Evolutionary conservation across 2,888 invertebrate species (phyloP).

Genomic region (Drosophila quinaria): DNA sequence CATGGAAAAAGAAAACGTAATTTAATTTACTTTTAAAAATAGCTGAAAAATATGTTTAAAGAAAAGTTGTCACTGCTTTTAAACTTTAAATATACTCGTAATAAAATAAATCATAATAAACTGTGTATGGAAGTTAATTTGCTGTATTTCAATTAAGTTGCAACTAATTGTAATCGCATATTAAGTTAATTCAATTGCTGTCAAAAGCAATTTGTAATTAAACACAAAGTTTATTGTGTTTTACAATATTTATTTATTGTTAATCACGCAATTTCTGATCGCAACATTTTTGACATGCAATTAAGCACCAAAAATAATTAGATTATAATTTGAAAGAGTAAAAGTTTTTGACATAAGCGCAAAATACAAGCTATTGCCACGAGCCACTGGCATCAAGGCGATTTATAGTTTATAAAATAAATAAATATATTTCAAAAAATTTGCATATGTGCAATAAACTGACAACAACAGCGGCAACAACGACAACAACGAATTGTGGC

Average conservation of each 20-base stretch:
- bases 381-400: slow-evolving; percentile 14
- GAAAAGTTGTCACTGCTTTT: not conserved
- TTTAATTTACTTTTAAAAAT: slow-evolving; percentile 23
- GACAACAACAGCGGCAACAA: slow-evolving; percentile 3
- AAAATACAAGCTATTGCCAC: slow-evolving; percentile 32
- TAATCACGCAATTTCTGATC: slow-evolving; percentile 27
- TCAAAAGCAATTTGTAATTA: slow-evolving; percentile 28
- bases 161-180: slow-evolving; percentile 18
- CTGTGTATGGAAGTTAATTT: slow-evolving; percentile 15
- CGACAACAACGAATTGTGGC: slow-evolving; percentile 13
- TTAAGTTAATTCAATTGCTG: slow-evolving; percentile 30
- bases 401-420: slow-evolving; percentile 14
- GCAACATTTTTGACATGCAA: slow-evolving; percentile 43
- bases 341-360: slow-evolving; percentile 20
- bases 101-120: not conserved
- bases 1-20: slow-evolving; percentile 5
- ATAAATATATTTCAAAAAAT: slow-evolving; percentile 34
- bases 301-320: slow-evolving; percentile 60
- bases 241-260: slow-evolving; percentile 18
- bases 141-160: slow-evolving; percentile 20
- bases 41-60: slow-evolving; percentile 2
- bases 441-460: slow-evolving; percentile 37
- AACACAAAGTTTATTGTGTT: slow-evolving; percentile 12
- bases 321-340: slow-evolving; percentile 55
- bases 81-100: not conserved